phyloP scores from a whole-genome alignment of 1,140 invertebrate species.

The Heterodera carotae region DNA sequence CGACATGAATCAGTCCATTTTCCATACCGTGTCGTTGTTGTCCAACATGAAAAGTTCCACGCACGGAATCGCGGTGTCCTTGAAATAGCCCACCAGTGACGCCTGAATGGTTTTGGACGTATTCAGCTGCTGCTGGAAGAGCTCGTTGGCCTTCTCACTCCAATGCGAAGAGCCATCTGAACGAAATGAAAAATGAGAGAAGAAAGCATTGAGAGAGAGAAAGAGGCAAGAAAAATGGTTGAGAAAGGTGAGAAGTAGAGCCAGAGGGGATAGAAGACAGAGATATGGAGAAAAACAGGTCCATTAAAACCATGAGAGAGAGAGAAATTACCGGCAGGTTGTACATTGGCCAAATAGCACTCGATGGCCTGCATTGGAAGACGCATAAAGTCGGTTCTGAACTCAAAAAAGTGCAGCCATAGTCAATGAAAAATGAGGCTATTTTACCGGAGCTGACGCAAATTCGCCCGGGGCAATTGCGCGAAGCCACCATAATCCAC shows the following conservation, averaged over 20 bases:
- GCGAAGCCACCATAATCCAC: constrained; percentile 91
- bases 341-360: constrained; percentile 84
- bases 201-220: too few relatives aligned
- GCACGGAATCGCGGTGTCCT: constrained; percentile 45
- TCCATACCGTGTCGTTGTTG: constrained; percentile 56
- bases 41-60: constrained; percentile 48
- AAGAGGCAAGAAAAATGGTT: too few relatives aligned
- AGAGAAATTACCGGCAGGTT: constrained; percentile 80
- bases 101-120: constrained; percentile 51
- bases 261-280: constrained; percentile 62
- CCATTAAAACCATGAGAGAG: too few relatives aligned
- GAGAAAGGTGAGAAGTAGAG: too few relatives aligned
- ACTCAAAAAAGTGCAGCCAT: background rate
- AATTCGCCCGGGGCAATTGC: constrained; percentile 74
- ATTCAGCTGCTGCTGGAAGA: constrained; percentile 50
- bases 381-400: constrained; percentile 77
- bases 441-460: constrained; percentile 76
- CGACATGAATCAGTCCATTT: too few relatives aligned
- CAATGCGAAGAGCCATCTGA: constrained; percentile 39
- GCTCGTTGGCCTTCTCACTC: constrained; percentile 52
- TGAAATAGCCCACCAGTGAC: constrained; percentile 48
- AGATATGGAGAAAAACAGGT: too few relatives aligned
- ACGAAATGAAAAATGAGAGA: background rate
- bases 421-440: background rate
- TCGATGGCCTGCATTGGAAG: constrained; percentile 94